Evolutionary conservation across 2,113 vertebrate species (phyloP), one percentile per base, ranked within the genome.

Genomic region (Edolisoma coerulescens): DNA sequence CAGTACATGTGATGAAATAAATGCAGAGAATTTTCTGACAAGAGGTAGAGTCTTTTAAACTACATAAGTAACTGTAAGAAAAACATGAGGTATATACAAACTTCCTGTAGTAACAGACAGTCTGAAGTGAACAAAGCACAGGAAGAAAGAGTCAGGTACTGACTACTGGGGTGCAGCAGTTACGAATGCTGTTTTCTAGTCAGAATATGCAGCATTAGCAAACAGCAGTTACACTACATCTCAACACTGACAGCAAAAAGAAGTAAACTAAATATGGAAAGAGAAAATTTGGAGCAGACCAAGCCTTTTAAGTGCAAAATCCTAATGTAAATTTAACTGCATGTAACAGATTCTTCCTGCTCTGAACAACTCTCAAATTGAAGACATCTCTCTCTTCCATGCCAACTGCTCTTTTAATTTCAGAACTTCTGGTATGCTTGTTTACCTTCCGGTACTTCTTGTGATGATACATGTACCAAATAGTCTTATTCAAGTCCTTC

Each of bases 381-480:
- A 75, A 90, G 67, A 70, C 4, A 63, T 41, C 7, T 67, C 27
- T n/a, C 33, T 95, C 61, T 80, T n/a, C 16, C 39, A 64, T 4
- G 37, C 8, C 65, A 83, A 44, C 15, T 74, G 22, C 37, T 78
- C 60, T 74, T 95, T 71, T 41, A 53, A 71, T 71, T 68, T 92
- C 37, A 42, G 26, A 87, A 68, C 6, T 90, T 81, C 47, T 13
- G 26, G 53, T 33, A 78, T 8, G 16, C 20, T 83, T 77, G 14
- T 13, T 97, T 97, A 98, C 98, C 98, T 98, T 98, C 23, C 9
- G 98, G 97, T 99, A 99, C 93, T 97, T 99, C 63, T 98, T 99
- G 73, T 99, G 98, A 7, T 96, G 71, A 39, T 98, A 96, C 99
- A 99, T 99, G 96, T 99, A 99, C 35, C 37, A 97, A 86, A 99